phyloP scores from a whole-genome alignment of 2,113 vertebrate genomes.

The Pantherophis guttatus region DNA sequence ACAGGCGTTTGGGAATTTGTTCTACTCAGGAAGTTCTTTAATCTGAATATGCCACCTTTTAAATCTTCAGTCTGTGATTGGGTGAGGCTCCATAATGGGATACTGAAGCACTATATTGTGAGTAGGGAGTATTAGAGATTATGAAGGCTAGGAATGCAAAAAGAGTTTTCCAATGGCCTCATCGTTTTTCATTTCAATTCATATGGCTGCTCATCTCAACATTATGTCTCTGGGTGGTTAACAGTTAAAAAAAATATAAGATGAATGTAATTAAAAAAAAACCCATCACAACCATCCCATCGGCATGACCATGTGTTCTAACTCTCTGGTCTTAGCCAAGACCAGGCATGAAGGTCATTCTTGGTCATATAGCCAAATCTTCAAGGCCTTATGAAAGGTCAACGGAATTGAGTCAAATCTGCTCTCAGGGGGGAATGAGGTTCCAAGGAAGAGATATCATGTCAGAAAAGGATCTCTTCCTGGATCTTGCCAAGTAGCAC shows the following conservation, averaged over 20 bases:
- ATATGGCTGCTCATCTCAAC: neutral
- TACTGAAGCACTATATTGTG: neutral
- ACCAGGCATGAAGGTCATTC: neutral
- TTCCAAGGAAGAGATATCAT: neutral
- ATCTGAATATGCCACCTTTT: neutral
- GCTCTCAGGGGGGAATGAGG: neutral
- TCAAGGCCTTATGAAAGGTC: neutral
- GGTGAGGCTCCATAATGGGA: neutral
- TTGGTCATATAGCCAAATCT: neutral
- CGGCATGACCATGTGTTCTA: neutral
- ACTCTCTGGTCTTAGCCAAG: neutral
- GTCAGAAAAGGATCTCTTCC: neutral
- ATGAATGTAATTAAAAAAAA: neutral
- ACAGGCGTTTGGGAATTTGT: neutral
- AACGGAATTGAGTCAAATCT: neutral
- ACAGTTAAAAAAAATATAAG: neutral
- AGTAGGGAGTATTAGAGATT: neutral
- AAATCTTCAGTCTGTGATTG: neutral
- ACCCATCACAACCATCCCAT: neutral
- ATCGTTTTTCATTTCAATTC: neutral
- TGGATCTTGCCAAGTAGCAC: neutral
- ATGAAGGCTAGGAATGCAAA: no score
- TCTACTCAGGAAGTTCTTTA: neutral
- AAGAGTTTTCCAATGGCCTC: neutral
- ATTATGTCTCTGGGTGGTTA: neutral